Base-by-base conservation (phyloP, 2,113 vertebrate genomes). In the Macquaria ambigua region DNA sequence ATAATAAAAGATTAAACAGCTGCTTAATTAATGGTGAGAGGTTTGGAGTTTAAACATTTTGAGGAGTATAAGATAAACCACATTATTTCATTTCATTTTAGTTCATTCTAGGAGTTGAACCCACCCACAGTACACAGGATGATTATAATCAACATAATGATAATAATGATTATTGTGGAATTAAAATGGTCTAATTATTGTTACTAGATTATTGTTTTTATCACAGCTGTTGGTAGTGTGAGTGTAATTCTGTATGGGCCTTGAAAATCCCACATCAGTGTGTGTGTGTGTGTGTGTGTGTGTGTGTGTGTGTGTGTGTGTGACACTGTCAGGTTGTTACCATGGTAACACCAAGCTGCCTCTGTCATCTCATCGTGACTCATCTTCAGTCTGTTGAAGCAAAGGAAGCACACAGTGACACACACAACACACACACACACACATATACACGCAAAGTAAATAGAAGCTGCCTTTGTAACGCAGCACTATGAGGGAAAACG, bases 361-460 rank as follows among this genome's bases (percentile, higher is more conserved):
- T 50, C 25, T 66, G 70, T 41, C 9, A 1, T 46, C n/a, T 56
- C 37, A 21, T 64, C 8, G 16, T 83, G 66, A 82, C 64, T 83
- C 81, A 87, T 55, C 64, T 66, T 79, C 55, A 48, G 56, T 37
- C 23, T 50, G 37, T 34, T 10, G 46, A 56, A 81, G 52, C 43
- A 64, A 50, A 75, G 80, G 71, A 87, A 79, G 71, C 62, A 74
- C 14, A 72, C 0, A 0, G 8, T 15, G 18, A 72, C 48, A 83
- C 72, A 58, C 23, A 23, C n/a, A 48, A 11, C 12, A 72, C 48
- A 87, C 72, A 58, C 23, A 23, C n/a, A 48, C 41, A 25, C 41
- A 68, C 43, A 48, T 8, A 12, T 1, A 74, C 55, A 59, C 37
- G 0, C 43, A 70, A 34, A 55, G 10, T 63, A 16, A 21, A n/a